These are phyloP conservation scores for Perdita meconis DNA, from an alignment of 2,888 invertebrate species.

Conservation along the genomic window DNA sequence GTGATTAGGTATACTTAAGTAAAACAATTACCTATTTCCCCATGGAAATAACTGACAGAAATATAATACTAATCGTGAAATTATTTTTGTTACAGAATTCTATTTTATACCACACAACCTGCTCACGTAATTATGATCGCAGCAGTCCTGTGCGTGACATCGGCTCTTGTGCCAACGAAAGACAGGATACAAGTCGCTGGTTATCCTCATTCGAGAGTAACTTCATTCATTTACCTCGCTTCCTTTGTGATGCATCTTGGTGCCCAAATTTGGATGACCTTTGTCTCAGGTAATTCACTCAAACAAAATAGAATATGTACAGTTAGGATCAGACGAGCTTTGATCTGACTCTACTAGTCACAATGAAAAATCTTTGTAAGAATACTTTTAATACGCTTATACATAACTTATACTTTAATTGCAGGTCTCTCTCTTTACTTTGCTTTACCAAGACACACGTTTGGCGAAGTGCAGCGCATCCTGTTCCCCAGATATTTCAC, in stretches of 20 bases:
- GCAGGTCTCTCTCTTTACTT: slow-evolving; percentile 94
- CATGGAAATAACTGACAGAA: too few relatives aligned
- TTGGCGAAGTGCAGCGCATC: slow-evolving; percentile 94
- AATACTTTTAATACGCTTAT: neutral
- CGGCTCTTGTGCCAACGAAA: slow-evolving; percentile 76
- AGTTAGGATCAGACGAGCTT: too few relatives aligned
- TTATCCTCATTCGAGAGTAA: slow-evolving; percentile 80
- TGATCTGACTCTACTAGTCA: too few relatives aligned
- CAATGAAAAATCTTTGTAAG: too few relatives aligned
- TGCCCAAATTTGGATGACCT: slow-evolving; percentile 96
- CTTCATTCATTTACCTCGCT: slow-evolving; percentile 89
- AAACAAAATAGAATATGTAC: too few relatives aligned
- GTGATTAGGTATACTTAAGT: too few relatives aligned
- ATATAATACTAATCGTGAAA: neutral
- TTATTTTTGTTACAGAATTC: slow-evolving; percentile 86
- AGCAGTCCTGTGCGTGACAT: slow-evolving; percentile 85
- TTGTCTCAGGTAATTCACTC: slow-evolving; percentile 90
- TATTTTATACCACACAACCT: slow-evolving; percentile 91
- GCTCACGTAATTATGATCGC: slow-evolving; percentile 91
- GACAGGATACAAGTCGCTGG: slow-evolving; percentile 73
- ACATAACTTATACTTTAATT: neutral
- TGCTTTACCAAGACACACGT: slow-evolving; percentile 93
- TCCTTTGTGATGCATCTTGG: slow-evolving; percentile 94
- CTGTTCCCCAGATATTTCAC: slow-evolving; percentile 95
- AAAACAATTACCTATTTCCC: too few relatives aligned